These are phyloP conservation scores for silkworm (Bombyx mori) DNA, from an alignment of 1,140 invertebrate species.

Conservation along the genomic window DNA sequence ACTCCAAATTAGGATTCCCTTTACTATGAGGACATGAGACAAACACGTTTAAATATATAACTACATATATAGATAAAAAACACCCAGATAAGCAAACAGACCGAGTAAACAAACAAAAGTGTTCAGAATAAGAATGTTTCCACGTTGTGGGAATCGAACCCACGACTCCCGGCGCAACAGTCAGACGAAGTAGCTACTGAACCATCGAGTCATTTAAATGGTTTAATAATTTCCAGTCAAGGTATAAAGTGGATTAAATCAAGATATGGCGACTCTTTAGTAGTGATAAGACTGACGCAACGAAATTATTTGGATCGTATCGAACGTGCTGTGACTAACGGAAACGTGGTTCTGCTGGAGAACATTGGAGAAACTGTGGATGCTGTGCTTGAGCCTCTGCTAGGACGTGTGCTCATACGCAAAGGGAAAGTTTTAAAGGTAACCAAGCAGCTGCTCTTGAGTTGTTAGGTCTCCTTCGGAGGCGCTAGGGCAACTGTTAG, in stretches of 20 bases:
- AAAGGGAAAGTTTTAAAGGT: slow-evolving; percentile 71
- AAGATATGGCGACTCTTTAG: slow-evolving; percentile 80
- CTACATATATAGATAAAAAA: too few species aligned
- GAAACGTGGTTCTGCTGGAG: slow-evolving; percentile 75
- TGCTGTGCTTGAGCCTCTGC: slow-evolving; percentile 89
- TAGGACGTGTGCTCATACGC: slow-evolving; percentile 87
- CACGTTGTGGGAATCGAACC: too few species aligned
- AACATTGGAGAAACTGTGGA: slow-evolving; percentile 92
- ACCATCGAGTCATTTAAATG: not conserved
- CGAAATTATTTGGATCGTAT: slow-evolving; percentile 88
- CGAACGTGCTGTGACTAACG: slow-evolving; percentile 84
- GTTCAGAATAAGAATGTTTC: too few species aligned
- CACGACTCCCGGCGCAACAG: too few species aligned
- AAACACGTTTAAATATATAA: too few species aligned
- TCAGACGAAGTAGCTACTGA: too few species aligned
- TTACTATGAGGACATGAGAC: too few species aligned
- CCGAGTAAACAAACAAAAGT: too few species aligned
- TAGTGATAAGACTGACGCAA: slow-evolving; percentile 84
- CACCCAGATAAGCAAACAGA: too few species aligned
- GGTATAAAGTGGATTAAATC: slow-evolving; percentile 97
- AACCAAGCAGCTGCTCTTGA: not conserved
- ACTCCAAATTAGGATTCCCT: too few species aligned
- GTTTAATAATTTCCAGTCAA: slow-evolving; percentile 69
- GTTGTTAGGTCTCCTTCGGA: too few species aligned
- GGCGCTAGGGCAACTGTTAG: too few species aligned